These are phyloP conservation scores for Buphagus erythrorhynchus DNA, from an alignment of 2,797 vertebrate species.

Conservation along the genomic window DNA sequence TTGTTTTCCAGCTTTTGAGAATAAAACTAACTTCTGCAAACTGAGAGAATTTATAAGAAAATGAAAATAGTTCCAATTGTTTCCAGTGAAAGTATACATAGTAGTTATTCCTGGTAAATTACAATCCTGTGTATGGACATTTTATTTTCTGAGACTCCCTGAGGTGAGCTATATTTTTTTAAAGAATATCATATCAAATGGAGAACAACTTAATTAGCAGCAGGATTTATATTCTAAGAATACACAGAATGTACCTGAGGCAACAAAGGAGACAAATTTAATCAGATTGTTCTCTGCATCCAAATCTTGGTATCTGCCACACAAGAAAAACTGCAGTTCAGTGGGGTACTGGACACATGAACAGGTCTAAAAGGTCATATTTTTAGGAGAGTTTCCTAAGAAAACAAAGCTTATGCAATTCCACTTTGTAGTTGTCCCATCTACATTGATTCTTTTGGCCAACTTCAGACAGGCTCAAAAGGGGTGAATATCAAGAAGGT, in stretches of 20 bases:
- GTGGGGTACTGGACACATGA: background rate
- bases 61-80: background rate
- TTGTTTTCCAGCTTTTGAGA: background rate
- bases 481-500: background rate
- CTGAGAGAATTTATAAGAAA: background rate
- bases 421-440: background rate
- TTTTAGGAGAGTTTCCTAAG: background rate
- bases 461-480: background rate
- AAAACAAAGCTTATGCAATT: background rate
- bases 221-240: background rate
- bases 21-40: background rate
- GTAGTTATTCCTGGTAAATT: constrained; percentile 5
- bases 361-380: background rate
- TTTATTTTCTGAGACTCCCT: background rate
- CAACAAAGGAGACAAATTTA: background rate
- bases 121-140: background rate
- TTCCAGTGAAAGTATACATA: background rate
- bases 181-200: background rate
- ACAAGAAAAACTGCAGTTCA: background rate
- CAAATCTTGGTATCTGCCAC: background rate
- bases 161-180: background rate
- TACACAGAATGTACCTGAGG: background rate
- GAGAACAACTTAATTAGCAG: background rate
- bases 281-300: background rate
- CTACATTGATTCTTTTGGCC: background rate